Conservation (phyloP, 1,140 invertebrate species). For the Drosophila bipectinata region DNA sequence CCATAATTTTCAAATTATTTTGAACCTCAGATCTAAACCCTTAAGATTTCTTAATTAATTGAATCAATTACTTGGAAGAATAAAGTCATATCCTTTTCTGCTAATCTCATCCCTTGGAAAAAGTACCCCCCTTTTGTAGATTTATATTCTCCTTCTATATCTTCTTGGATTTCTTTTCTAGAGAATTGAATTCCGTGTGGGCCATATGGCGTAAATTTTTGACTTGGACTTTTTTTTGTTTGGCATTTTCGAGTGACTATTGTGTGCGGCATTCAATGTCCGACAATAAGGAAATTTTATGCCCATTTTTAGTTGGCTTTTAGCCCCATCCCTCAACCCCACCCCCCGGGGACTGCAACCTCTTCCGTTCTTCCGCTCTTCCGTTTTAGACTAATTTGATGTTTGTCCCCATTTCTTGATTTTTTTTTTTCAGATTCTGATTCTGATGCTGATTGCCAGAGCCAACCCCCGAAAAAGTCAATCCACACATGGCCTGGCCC, state of each 20-base stretch:
- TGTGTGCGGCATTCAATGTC: constrained; percentile 5
- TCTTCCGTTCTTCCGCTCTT: constrained; percentile 1
- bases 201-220: constrained; percentile 34
- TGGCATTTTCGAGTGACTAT: not conserved
- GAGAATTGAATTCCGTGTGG: constrained; percentile 15
- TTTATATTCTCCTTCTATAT: not conserved
- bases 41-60: too few relatives aligned
- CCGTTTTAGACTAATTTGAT: constrained; percentile 67
- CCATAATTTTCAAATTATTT: too few relatives aligned
- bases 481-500: constrained; percentile 47
- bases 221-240: not conserved
- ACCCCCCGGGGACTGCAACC: not conserved
- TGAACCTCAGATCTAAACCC: too few relatives aligned
- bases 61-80: too few relatives aligned
- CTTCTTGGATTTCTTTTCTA: not conserved
- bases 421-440: not conserved
- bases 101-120: too few relatives aligned
- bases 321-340: not conserved
- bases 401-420: constrained; percentile 34
- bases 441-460: constrained; percentile 7
- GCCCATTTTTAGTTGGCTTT: constrained; percentile 51
- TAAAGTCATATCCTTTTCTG: too few relatives aligned
- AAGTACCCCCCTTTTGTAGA: not conserved
- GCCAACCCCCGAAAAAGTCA: constrained; percentile 42
- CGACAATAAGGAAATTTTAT: constrained; percentile 69